Base-by-base conservation (phyloP, 2,113 vertebrate genomes). In the Dasyprocta punctata region DNA sequence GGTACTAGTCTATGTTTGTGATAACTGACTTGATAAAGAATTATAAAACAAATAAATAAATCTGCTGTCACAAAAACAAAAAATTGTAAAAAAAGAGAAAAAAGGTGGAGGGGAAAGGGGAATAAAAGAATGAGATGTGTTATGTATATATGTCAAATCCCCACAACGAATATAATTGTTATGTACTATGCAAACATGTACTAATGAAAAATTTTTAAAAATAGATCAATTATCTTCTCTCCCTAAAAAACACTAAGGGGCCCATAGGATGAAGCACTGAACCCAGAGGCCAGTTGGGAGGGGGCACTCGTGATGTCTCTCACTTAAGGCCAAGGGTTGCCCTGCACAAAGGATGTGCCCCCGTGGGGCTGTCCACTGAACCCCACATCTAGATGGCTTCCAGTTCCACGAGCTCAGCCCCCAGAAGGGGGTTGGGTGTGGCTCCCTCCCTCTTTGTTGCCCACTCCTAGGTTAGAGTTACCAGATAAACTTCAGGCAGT, bases 381-480 rank as follows among this genome's bases (percentile, higher is more conserved):
- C 77, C 86, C 75, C 24, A 41, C 38, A 63, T 85, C 92, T 28
- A 41, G 28, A 20, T 1, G 1, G 26, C 12, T 78, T 69, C 33
- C 7, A 7, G 61, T 28, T 54, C 54, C 44, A 47, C 65, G 20
- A 17, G 3, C 80, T 61, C 56, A 17, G 22, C 52, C 24, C 12
- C 73, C 0, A 0, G 19, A 12, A 44, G 28, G 61, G 22, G 22
- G 8, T 61, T 69, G 20, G 36, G 7, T 5, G 5, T 36, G 13
- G 12, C 24, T 36, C 2, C 17, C 56, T 54, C n/a, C 33, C n/a
- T 56, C 75, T 12, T 12, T 22, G 3, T 20, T 30, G 19, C 77
- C 73, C 33, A 13, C 9, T 69, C 65, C 73, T 38, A 33, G 65
- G 36, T 19, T 17, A 75, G 26, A 30, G 44, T 14, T 58, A 9